Percentiles rank a stretch among this genome's conserved stretches.
Conservation (phyloP, 1,140 invertebrate species). For the Ceratina calcarata region DNA sequence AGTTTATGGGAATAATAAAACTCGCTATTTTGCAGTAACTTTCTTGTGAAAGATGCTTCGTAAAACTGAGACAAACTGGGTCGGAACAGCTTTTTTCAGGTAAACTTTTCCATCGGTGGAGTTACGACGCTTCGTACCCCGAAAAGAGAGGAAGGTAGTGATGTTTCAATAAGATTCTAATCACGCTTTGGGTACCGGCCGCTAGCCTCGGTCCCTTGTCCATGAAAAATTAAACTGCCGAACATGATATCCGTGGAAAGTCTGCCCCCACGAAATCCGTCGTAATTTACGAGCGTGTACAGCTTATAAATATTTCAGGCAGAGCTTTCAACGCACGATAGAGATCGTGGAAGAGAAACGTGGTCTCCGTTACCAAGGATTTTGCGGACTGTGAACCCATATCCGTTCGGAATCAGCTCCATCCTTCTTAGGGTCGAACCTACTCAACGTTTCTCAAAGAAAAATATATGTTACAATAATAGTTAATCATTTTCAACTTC, state of each 20-base stretch:
- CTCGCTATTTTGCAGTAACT: neutral
- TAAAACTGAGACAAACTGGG: neutral
- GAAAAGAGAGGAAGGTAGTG: neutral
- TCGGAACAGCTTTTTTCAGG: neutral
- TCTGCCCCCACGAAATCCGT: slow-evolving; percentile 20
- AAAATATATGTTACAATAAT: too few species aligned
- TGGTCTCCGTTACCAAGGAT: slow-evolving; percentile 12
- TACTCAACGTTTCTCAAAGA: too few species aligned
- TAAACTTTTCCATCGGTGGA: neutral
- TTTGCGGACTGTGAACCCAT: slow-evolving; percentile 5
- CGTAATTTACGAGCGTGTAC: slow-evolving; percentile 44
- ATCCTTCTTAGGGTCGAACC: neutral
- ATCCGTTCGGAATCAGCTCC: neutral
- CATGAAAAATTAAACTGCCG: slow-evolving; percentile 41
- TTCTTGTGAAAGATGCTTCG: neutral
- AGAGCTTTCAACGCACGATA: slow-evolving; percentile 22
- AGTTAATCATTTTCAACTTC: too few species aligned
- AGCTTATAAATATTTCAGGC: slow-evolving; percentile 47
- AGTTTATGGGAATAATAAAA: neutral
- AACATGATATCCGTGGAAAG: slow-evolving; percentile 36
- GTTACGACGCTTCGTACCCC: neutral
- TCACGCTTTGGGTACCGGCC: slow-evolving; percentile 29
- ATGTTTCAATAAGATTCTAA: slow-evolving; percentile 35
- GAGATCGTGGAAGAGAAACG: slow-evolving; percentile 29
- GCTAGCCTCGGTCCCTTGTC: neutral